Percentiles rank a stretch among this genome's conserved stretches.
These are phyloP conservation scores for Oncorhynchus clarkii DNA, from an alignment of 2,113 vertebrate species.

Conservation along the genomic window DNA sequence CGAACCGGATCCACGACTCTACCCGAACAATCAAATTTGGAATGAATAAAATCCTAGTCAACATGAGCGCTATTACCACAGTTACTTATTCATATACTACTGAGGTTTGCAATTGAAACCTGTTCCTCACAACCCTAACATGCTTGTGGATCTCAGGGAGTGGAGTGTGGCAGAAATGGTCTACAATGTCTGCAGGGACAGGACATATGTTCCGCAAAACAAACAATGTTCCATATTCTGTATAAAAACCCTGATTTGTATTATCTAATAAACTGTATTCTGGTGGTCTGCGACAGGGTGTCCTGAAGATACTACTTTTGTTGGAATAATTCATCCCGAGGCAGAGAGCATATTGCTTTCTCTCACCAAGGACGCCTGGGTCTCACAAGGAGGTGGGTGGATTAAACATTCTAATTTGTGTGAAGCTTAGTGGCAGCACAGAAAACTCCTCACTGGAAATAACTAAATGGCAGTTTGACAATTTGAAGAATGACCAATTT, in stretches of 20 bases:
- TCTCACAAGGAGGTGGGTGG: not conserved
- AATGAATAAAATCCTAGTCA: not conserved
- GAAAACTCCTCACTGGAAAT: conserved; percentile 1
- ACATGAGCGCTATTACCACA: not conserved
- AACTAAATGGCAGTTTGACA: conserved; percentile 3
- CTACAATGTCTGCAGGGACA: no score
- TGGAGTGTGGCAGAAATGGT: not conserved
- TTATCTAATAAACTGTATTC: not conserved
- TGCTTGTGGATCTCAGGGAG: not conserved
- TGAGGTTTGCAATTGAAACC: not conserved
- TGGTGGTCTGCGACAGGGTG: not conserved
- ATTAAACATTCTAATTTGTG: conserved; percentile 30
- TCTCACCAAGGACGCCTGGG: not conserved
- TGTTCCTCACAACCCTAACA: not conserved
- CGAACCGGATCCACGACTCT: not conserved
- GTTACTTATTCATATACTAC: not conserved
- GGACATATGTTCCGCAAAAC: not conserved
- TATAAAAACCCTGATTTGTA: not conserved
- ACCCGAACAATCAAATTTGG: not conserved
- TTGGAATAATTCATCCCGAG: conserved; percentile 30
- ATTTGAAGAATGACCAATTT: conserved; percentile 25
- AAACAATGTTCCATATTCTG: not conserved
- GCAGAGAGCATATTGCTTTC: conserved; percentile 23
- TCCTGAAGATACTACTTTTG: not conserved
- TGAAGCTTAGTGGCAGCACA: conserved; percentile 6